A percentile compares a stretch with the other conserved stretches of the same genome.
These are phyloP conservation scores for Melieria picta DNA, from an alignment of 2,888 invertebrate genomes.

Conservation along the genomic window DNA sequence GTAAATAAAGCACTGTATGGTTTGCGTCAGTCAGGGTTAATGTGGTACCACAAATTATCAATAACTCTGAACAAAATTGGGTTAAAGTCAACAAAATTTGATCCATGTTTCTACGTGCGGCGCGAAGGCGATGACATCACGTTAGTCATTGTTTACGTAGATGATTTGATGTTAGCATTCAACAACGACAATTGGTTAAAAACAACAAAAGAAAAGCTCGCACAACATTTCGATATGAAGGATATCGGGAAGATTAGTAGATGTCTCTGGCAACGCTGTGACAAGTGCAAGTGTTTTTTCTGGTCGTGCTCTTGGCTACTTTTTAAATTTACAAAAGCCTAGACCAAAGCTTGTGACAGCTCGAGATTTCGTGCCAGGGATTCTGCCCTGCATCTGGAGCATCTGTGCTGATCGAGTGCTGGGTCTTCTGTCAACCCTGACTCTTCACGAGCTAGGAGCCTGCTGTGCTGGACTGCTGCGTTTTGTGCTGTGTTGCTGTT, in stretches of 20 bases:
- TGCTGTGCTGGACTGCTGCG: too few species aligned
- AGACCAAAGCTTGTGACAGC: too few species aligned
- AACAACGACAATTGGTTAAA: conserved; percentile 37
- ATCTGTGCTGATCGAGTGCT: too few species aligned
- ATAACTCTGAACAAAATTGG: conserved; percentile 12
- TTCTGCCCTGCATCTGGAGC: too few species aligned
- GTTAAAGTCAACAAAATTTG: conserved; percentile 27
- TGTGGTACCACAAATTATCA: conserved; percentile 34
- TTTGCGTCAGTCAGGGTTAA: conserved; percentile 35
- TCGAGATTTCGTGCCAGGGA: too few species aligned
- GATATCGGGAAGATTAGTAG: conserved; percentile 31
- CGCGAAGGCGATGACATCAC: conserved; percentile 13
- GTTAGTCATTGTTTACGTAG: conserved; percentile 15
- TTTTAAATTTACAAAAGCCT: too few species aligned
- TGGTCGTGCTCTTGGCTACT: too few species aligned
- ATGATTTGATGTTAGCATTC: conserved; percentile 15
- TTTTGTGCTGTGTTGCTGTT: too few species aligned
- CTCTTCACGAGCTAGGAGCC: too few species aligned
- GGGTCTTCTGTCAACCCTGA: too few species aligned
- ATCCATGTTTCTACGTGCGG: conserved; percentile 37
- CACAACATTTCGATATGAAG: conserved; percentile 40
- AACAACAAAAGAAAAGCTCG: conserved; percentile 33
- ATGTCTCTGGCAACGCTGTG: too few species aligned
- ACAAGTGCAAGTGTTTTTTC: too few species aligned
- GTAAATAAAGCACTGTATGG: conserved; percentile 36